phyloP scores from a whole-genome alignment of 1,140 invertebrate genomes.

The Neuroterus valhalla region DNA sequence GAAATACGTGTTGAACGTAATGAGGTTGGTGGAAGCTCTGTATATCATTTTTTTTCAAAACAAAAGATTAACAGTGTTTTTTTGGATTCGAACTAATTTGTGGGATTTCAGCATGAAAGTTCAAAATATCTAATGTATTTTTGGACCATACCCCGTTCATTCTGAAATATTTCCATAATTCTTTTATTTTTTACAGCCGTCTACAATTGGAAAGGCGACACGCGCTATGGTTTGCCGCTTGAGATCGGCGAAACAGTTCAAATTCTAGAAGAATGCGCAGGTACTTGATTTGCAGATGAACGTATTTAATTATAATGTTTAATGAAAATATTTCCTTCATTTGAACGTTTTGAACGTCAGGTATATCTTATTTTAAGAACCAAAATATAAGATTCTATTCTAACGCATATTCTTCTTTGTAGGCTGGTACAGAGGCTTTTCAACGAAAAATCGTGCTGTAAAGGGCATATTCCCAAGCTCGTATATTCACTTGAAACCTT shows the following conservation, averaged over 20 bases:
- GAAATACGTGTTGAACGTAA: too few relatives aligned
- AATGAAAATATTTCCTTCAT: too few relatives aligned
- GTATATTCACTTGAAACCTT: slow-evolving; percentile 85
- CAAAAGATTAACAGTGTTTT: too few relatives aligned
- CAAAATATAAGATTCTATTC: background rate
- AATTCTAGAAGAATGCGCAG: slow-evolving; percentile 90
- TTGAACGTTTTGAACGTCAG: too few relatives aligned
- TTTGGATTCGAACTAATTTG: too few relatives aligned
- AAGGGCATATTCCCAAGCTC: slow-evolving; percentile 91
- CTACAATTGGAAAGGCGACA: slow-evolving; percentile 92
- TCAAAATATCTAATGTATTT: too few relatives aligned
- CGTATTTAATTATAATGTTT: slow-evolving; percentile 32
- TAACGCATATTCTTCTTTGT: slow-evolving; percentile 62
- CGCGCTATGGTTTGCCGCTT: slow-evolving; percentile 85
- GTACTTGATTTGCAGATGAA: slow-evolving; percentile 66
- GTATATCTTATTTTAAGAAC: background rate
- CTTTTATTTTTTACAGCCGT: slow-evolving; percentile 82
- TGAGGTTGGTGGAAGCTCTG: too few relatives aligned
- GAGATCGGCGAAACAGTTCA: slow-evolving; percentile 94
- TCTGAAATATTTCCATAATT: slow-evolving; percentile 28
- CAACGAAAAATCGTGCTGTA: slow-evolving; percentile 85
- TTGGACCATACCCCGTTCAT: background rate
- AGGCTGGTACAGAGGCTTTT: slow-evolving; percentile 93
- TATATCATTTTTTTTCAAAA: too few relatives aligned
- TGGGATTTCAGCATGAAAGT: too few relatives aligned